Conservation (phyloP, 2,888 invertebrate genomes). For the Schrankia costaestrigalis region DNA sequence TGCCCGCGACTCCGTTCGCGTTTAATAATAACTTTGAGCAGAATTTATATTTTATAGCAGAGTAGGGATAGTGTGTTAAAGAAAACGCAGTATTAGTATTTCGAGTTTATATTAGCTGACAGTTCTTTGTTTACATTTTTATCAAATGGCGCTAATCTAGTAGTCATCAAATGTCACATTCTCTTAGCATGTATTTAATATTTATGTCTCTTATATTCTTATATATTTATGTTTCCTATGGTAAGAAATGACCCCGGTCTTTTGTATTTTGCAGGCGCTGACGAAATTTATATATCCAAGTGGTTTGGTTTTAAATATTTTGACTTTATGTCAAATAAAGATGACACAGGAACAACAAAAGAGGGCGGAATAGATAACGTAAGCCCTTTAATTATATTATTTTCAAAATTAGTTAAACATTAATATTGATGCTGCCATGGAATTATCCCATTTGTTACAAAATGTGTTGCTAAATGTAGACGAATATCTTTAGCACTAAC, state of each 20-base stretch:
- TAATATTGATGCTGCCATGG: conserved; percentile 25
- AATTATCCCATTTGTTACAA: conserved; percentile 24
- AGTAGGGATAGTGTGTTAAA: too few relatives aligned
- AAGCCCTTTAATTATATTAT: conserved; percentile 6
- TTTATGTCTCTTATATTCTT: conserved; percentile 9
- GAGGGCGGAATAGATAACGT: background rate
- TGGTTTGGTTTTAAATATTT: conserved; percentile 20
- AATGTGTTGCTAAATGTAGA: conserved; percentile 20
- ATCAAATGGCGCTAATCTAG: conserved; percentile 7
- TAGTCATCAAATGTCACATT: background rate
- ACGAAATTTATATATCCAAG: conserved; percentile 16
- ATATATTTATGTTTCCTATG: too few relatives aligned
- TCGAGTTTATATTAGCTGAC: too few relatives aligned
- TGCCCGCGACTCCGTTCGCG: too few relatives aligned
- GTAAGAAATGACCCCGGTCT: too few relatives aligned
- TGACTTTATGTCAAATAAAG: conserved; percentile 17
- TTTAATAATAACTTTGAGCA: too few relatives aligned
- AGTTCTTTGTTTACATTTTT: too few relatives aligned
- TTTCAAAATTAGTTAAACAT: conserved; percentile 6
- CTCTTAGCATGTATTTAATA: conserved; percentile 3
- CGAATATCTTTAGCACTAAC: conserved; percentile 17
- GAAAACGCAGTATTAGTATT: too few relatives aligned
- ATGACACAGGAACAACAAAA: conserved; percentile 6
- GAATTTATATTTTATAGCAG: too few relatives aligned
- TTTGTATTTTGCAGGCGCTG: conserved; percentile 10